phyloP scores from a whole-genome alignment of 2,888 invertebrate species.

The Trissolcus japonicus region DNA sequence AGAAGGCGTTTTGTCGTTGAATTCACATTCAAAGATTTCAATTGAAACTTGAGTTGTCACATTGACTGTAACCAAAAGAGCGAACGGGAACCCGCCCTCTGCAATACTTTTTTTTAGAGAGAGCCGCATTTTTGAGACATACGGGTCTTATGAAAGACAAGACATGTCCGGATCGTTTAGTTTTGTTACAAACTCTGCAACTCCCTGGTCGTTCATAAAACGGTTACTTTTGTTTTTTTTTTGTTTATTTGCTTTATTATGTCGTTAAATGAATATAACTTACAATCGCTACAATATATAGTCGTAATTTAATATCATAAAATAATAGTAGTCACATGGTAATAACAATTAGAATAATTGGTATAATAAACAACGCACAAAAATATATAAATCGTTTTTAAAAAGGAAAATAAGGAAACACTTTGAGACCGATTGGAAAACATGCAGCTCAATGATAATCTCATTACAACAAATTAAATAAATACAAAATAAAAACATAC shows the following conservation, averaged over 20 bases:
- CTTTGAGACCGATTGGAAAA: conserved; percentile 23
- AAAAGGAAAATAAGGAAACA: conserved; percentile 45
- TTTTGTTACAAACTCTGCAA: conserved; percentile 14
- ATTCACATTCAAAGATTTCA: no score
- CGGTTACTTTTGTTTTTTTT: conserved; percentile 13
- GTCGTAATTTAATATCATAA: conserved; percentile 54
- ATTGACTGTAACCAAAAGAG: no score
- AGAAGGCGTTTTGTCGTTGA: no score
- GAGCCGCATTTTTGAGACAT: no score
- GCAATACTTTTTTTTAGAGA: no score
- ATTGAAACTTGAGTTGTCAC: no score
- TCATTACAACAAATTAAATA: conserved; percentile 37
- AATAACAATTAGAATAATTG: conserved; percentile 51
- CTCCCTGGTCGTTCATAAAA: conserved; percentile 30
- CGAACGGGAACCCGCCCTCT: no score
- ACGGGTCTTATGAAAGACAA: no score
- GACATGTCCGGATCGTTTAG: no score
- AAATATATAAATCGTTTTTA: conserved; percentile 53
- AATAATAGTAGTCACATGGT: conserved; percentile 50
- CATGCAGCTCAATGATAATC: conserved; percentile 39
- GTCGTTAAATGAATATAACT: conserved; percentile 48
- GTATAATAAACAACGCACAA: conserved; percentile 50
- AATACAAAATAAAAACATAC: conserved; percentile 17
- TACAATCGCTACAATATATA: conserved; percentile 52
- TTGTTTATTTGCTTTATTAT: conserved; percentile 44